These are phyloP conservation scores for Lethrus apterus DNA, from an alignment of 1,140 invertebrate genomes.

Conservation along the genomic window DNA sequence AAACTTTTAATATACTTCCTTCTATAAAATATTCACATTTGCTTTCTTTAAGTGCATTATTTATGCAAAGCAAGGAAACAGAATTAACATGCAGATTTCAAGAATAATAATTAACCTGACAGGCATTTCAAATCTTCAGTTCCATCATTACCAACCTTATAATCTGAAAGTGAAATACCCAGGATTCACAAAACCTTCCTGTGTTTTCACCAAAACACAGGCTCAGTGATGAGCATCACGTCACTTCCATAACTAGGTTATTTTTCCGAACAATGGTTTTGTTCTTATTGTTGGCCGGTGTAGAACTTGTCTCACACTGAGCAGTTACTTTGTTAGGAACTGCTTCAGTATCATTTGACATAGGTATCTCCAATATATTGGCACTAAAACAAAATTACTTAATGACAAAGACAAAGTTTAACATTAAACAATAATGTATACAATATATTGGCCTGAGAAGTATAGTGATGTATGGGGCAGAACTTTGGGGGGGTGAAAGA, in stretches of 20 bases:
- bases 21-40: too few species aligned
- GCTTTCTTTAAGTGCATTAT: too few species aligned
- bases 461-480: too few species aligned
- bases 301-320: conserved; percentile 24
- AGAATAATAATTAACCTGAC: conserved; percentile 14
- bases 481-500: too few species aligned
- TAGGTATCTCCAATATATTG: conserved; percentile 39
- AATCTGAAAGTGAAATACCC: conserved; percentile 12
- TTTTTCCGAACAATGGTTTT: conserved; percentile 37
- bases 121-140: conserved; percentile 23
- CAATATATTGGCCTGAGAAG: too few species aligned
- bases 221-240: conserved; percentile 35
- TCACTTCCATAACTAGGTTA: conserved; percentile 40
- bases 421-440: too few species aligned
- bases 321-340: conserved; percentile 27
- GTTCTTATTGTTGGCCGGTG: conserved; percentile 31
- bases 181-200: conserved; percentile 15
- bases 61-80: too few species aligned
- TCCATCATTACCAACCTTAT: conserved; percentile 9
- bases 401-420: too few species aligned
- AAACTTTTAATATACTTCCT: too few species aligned
- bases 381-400: too few species aligned
- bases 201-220: conserved; percentile 19
- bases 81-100: too few species aligned
- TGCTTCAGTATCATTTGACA: conserved; percentile 30